phyloP scores from a whole-genome alignment of 2,888 invertebrate genomes.

The Yponomeuta evonymella region DNA sequence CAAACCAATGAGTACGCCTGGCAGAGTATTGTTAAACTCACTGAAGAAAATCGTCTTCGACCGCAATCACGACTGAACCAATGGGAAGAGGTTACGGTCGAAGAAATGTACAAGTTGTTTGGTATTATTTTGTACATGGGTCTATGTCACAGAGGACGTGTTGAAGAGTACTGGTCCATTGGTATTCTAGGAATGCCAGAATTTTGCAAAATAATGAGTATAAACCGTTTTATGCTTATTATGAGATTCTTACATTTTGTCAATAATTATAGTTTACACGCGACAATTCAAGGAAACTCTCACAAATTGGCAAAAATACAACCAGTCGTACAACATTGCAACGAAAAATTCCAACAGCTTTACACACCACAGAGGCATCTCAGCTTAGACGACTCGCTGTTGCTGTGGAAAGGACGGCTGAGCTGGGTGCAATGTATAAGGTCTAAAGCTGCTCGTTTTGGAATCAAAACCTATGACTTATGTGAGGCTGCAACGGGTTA shows the following conservation, averaged over 20 bases:
- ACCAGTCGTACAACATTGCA: conserved; percentile 20
- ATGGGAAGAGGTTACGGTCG: conserved; percentile 11
- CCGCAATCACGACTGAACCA: neutral
- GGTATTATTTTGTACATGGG: conserved; percentile 15
- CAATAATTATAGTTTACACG: conserved; percentile 16
- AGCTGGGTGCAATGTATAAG: conserved; percentile 32
- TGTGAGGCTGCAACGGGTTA: conserved; percentile 29
- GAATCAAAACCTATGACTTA: conserved; percentile 31
- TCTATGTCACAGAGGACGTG: conserved; percentile 5
- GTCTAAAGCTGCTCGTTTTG: conserved; percentile 31
- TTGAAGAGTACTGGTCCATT: conserved; percentile 23
- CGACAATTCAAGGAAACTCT: neutral
- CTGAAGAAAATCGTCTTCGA: conserved; percentile 2
- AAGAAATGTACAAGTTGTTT: conserved; percentile 14
- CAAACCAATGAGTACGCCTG: conserved; percentile 17
- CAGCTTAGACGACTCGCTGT: conserved; percentile 28
- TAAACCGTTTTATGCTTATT: conserved; percentile 18
- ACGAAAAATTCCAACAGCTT: conserved; percentile 19
- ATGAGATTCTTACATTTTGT: conserved; percentile 24
- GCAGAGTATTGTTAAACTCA: conserved; percentile 6
- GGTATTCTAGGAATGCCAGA: conserved; percentile 21
- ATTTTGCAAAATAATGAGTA: conserved; percentile 20
- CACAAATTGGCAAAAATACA: conserved; percentile 20
- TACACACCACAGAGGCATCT: conserved; percentile 17
- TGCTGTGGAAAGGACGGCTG: conserved; percentile 29